Base-by-base conservation (phyloP, 1,140 invertebrate genomes). In the Ceratitis capitata region DNA sequence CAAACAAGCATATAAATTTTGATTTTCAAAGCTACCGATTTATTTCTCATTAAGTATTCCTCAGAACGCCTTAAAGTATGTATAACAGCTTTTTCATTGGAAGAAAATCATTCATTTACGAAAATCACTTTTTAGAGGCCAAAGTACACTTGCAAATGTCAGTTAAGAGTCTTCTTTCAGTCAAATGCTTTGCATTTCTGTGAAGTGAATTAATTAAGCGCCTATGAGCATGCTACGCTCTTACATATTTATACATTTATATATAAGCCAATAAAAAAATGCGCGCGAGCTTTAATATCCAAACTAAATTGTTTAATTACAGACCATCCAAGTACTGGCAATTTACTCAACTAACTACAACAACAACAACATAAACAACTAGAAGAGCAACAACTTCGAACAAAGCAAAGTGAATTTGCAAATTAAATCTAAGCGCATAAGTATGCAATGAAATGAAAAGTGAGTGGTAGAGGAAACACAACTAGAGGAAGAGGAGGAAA, bases 241-340 rank as follows among this genome's bases (percentile, higher is more conserved):
- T 64, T 29, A 26, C 2, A 19, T 23, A 56, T 39, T 12, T 16
- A n/a, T n/a, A 78, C 35, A 39, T 19, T 19, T 1, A 35, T 32
- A 39, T 14, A n/a, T n/a, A 42, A 9, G 9, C 14, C 16, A 39
- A 39, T 32, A 42, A 19, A 19, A 42, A 19, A 39, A 64, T 6
- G 4, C 64, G 35, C 35, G 16, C 23, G n/a, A n/a, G 14, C n/a
- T 39, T 2, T 78, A 78, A 78, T 26, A n/a, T 47, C 39, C 26
- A 26, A 78, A 78, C 39, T 78, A n/a, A 78, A 78, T 78, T 78
- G 69, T 78, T 78, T 78, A 78, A 78, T 78, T 78, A 78, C 69
- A 78, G 69, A 16, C 10, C 32, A 45, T 35, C n/a, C 19, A n/a
- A 47, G 19, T 10, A n/a, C 7, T n/a, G 69, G 19, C 69, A 45